Base-by-base conservation (phyloP, 2,888 invertebrate species). In the Bombylius discolor region DNA sequence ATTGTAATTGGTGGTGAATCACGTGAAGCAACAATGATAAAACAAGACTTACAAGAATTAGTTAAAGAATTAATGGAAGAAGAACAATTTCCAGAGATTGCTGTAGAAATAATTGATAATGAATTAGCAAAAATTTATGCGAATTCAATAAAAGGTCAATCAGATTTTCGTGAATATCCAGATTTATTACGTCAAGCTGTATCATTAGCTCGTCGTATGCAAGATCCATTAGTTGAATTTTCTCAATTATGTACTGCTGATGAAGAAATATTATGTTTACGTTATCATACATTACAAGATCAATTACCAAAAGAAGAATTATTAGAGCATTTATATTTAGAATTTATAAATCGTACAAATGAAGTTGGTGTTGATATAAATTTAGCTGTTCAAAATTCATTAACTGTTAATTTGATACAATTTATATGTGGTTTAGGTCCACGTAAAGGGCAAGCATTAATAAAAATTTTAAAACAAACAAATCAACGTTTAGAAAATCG, bases 281-380 rank as follows among this genome's bases (percentile, higher is more conserved):
- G 92, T 55, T 96, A 91, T 69, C 96, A 99, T 72, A 81, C 90
- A 0, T 72, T 97, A 49, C 84, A 88, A 75, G 88, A 89, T 68
- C 86, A 89, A 67, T 72, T 89, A 57, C 72, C 83, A 1, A 91
- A 91, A 67, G 96, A 97, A 56, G 89, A 91, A 53, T 76, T 98
- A 49, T 72, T 92, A 4, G 89, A 91, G 65, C 87, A 87, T 45
- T 78, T 98, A 6, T 85, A 88, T 61, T 74, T 93, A 55, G 96
- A 98, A 77, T 89, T 89, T 67, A 90, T 98, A 4, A 97, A 96
- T 70, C 80, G 94, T 54, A 91, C 96, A 0, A 99, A 98, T 70
- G 98, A 98, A 79, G 97, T 98, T 1, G 98, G 98, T 8, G 94
- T 99, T 0, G 98, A 99, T 67, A 85, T 99, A 11, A 99, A 99